phyloP scores from a whole-genome alignment of 2,888 invertebrate genomes.

The Drosophila mercatorum region DNA sequence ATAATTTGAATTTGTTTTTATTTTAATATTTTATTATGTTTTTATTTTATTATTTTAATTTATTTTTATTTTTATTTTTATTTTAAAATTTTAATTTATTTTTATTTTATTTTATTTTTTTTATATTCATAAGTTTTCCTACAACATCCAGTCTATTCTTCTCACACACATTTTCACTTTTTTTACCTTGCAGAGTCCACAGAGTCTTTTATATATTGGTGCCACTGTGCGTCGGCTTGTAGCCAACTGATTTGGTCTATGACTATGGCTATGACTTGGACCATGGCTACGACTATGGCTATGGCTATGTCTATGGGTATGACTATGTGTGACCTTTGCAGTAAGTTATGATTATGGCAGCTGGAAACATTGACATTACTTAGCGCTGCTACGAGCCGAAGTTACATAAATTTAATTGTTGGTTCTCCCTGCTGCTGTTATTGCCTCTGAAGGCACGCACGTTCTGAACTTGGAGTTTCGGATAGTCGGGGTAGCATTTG shows the following conservation, averaged over 20 bases:
- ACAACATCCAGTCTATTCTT: not conserved
- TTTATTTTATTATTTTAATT: too few species aligned
- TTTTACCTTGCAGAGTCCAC: too few species aligned
- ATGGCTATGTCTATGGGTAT: not conserved
- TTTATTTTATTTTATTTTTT: too few species aligned
- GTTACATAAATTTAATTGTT: constrained; percentile 73
- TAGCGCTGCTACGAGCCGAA: constrained; percentile 45
- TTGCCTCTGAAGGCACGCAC: constrained; percentile 46
- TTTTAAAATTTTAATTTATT: too few species aligned
- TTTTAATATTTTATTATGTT: too few species aligned
- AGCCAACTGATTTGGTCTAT: constrained; percentile 57
- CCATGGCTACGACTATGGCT: not conserved
- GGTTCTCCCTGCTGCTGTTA: constrained; percentile 21
- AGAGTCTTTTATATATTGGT: not conserved
- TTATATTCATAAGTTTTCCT: too few species aligned
- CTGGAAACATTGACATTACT: constrained; percentile 76
- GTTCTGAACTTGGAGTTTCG: constrained; percentile 7
- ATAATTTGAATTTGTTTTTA: not conserved
- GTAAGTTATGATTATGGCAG: constrained; percentile 80
- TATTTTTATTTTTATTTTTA: not conserved
- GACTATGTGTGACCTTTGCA: constrained; percentile 54
- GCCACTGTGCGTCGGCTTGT: constrained; percentile 54
- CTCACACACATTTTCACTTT: not conserved
- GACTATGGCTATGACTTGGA: not conserved
- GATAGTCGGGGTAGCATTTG: constrained; percentile 14